Conservation (phyloP, 2,797 vertebrate genomes). For the Phalanger gymnotis region DNA sequence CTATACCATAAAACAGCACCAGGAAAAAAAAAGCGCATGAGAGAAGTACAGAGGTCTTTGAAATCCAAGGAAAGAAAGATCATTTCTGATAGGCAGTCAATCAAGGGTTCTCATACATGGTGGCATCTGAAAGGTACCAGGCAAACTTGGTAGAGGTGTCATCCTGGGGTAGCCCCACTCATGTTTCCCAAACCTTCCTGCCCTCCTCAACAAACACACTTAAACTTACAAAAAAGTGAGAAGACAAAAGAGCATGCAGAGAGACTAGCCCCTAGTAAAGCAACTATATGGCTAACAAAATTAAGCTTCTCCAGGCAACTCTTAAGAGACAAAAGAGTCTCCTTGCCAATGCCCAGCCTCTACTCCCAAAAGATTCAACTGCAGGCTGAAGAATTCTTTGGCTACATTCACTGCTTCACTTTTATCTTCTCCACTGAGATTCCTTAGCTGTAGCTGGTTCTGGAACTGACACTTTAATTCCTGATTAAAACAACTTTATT, state of each 20-base stretch:
- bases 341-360: neutral
- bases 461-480: slow-evolving; percentile 55
- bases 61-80: neutral
- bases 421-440: neutral
- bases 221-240: neutral
- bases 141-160: neutral
- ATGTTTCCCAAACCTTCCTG: slow-evolving; percentile 24
- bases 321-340: neutral
- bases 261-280: neutral
- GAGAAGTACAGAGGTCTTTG: neutral
- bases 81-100: neutral
- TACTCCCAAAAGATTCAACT: neutral
- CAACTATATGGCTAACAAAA: neutral
- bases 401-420: neutral
- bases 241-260: neutral
- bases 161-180: neutral
- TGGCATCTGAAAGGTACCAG: neutral
- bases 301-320: neutral
- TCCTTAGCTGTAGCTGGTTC: slow-evolving; percentile 49
- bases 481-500: slow-evolving; percentile 60
- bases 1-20: neutral
- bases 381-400: neutral
- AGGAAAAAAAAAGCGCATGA: neutral
- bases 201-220: slow-evolving; percentile 9
- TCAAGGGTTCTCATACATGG: neutral